phyloP scores from a whole-genome alignment of 64 coral and sea anemone species.

The Porites australiensis region DNA sequence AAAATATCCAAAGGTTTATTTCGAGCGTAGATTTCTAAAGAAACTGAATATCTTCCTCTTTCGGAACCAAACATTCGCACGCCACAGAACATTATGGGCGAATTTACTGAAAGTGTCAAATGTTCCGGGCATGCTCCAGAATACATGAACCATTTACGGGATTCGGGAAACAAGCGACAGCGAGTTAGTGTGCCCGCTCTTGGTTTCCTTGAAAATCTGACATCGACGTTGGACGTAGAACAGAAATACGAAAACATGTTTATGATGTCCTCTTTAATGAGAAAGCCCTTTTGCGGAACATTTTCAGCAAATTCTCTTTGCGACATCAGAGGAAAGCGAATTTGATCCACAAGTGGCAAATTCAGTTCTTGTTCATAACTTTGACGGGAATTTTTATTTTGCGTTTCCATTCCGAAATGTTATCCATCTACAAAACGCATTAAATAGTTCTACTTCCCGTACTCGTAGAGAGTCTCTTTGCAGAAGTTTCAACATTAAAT shows the following conservation, averaged over 20 bases:
- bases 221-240: slow-evolving; percentile 5
- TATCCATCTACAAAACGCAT: slow-evolving; percentile 57
- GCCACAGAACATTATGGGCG: slow-evolving; percentile 58
- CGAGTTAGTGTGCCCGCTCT: slow-evolving; percentile 59
- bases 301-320: slow-evolving; percentile 59
- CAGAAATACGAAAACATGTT: slow-evolving; percentile 66
- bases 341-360: slow-evolving; percentile 32
- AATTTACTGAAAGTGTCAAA: slow-evolving; percentile 64
- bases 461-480: slow-evolving; percentile 31
- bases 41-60: slow-evolving; percentile 42
- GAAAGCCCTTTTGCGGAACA: slow-evolving; percentile 58
- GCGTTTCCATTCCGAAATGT: slow-evolving; percentile 3
- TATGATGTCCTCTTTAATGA: slow-evolving; percentile 63
- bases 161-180: slow-evolving; percentile 37
- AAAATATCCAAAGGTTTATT: slow-evolving; percentile 1
- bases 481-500: slow-evolving; percentile 48
- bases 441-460: slow-evolving; percentile 65
- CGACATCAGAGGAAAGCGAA: slow-evolving; percentile 88
- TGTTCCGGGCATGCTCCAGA: slow-evolving; percentile 69
- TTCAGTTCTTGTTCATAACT: background rate
- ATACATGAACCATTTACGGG: slow-evolving; percentile 72
- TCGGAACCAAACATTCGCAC: slow-evolving; percentile 80
- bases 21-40: slow-evolving; percentile 38
- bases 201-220: slow-evolving; percentile 41
- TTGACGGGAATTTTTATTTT: background rate